These are phyloP conservation scores for Cathartes aura DNA, from an alignment of 2,113 vertebrate genomes.

Conservation along the genomic window DNA sequence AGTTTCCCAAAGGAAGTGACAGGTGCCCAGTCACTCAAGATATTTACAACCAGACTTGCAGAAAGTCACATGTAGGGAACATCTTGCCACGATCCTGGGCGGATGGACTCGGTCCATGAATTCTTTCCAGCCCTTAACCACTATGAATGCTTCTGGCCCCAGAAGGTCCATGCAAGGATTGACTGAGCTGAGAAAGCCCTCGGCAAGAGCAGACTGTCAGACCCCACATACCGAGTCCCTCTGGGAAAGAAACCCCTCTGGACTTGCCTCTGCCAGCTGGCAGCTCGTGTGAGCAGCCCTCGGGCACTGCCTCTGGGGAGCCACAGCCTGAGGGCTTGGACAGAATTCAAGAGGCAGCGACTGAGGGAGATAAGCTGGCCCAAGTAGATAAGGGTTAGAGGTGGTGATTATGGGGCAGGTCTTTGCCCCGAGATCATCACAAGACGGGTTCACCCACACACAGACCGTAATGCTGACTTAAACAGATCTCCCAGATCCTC, in stretches of 20 bases:
- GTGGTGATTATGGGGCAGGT: conserved; percentile 51
- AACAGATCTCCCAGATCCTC: conserved; percentile 40
- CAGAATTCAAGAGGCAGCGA: conserved; percentile 15
- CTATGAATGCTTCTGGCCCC: neutral
- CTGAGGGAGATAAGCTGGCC: conserved; percentile 28
- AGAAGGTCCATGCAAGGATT: neutral
- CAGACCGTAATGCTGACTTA: conserved; percentile 32
- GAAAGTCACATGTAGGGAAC: conserved; percentile 42
- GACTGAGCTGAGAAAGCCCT: neutral
- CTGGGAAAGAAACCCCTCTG: neutral
- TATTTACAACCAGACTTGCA: conserved; percentile 34
- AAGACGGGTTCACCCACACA: conserved; percentile 63
- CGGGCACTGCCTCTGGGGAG: conserved; percentile 34
- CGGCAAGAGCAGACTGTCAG: neutral
- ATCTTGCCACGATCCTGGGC: neutral
- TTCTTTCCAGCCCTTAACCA: neutral
- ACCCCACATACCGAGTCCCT: neutral
- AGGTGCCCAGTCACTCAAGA: conserved; percentile 46
- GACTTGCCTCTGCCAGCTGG: conserved; percentile 8
- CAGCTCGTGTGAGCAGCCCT: conserved; percentile 5
- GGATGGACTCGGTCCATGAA: neutral
- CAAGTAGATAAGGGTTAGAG: conserved; percentile 52
- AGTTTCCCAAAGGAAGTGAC: conserved; percentile 55
- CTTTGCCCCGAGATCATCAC: conserved; percentile 54
- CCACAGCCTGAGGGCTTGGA: conserved; percentile 16